A percentile compares a stretch with the other conserved stretches of the same genome.
These are phyloP conservation scores for Ylistrum balloti DNA, from an alignment of 1,140 invertebrate species.

Conservation along the genomic window DNA sequence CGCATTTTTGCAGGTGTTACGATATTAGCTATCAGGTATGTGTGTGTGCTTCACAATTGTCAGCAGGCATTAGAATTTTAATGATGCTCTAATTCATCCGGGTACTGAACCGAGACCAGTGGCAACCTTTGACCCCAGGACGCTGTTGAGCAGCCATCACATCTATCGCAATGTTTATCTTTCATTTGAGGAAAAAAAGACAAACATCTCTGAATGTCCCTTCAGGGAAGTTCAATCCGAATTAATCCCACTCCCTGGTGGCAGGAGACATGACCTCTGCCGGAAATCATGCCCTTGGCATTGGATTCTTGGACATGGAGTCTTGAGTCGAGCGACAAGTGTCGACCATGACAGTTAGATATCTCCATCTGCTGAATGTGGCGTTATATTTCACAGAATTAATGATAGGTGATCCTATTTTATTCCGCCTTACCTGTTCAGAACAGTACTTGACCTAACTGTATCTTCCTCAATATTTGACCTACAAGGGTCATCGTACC, in stretches of 20 bases:
- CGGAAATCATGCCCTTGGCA: background rate
- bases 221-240: background rate
- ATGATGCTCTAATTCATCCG: background rate
- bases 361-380: slow-evolving; percentile 22
- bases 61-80: background rate
- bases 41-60: background rate
- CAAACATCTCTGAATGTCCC: background rate
- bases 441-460: background rate
- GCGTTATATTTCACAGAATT: slow-evolving; percentile 39
- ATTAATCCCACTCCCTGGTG: background rate
- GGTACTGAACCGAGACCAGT: background rate
- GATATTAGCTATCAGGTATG: background rate
- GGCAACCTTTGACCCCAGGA: background rate
- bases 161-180: slow-evolving; percentile 1
- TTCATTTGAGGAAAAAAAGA: background rate
- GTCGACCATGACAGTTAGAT: background rate
- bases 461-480: background rate
- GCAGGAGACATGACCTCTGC: background rate
- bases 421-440: background rate
- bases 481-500: background rate
- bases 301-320: background rate
- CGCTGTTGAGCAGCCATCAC: slow-evolving; percentile 37
- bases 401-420: background rate
- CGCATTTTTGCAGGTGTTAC: background rate
- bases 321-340: background rate